Conservation (phyloP, 2,888 invertebrate species). For the Drosophila neotestacea region DNA sequence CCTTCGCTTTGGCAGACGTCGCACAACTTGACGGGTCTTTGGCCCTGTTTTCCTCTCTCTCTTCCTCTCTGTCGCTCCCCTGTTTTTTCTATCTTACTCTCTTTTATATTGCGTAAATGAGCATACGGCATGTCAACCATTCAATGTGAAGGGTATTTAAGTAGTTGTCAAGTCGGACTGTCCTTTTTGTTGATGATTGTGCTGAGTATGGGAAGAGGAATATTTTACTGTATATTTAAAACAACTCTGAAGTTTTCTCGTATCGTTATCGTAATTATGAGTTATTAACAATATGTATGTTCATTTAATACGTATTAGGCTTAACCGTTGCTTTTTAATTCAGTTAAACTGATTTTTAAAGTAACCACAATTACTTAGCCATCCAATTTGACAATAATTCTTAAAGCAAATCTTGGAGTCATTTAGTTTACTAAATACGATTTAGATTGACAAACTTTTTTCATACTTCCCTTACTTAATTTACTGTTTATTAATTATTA, state of each 20-base stretch:
- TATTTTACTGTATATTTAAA: neutral
- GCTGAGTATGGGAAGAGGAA: neutral
- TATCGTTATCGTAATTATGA: too few species aligned
- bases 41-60: neutral
- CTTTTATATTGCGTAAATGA: constrained; percentile 57
- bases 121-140: constrained; percentile 33
- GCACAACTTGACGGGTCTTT: constrained; percentile 54
- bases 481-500: too few species aligned
- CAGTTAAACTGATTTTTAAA: too few species aligned
- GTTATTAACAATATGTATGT: too few species aligned
- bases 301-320: too few species aligned
- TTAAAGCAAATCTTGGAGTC: too few species aligned
- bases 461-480: too few species aligned
- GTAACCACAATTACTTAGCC: too few species aligned
- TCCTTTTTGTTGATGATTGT: neutral
- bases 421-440: too few species aligned
- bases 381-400: too few species aligned
- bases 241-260: neutral
- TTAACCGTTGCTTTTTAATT: too few species aligned
- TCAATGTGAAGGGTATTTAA: constrained; percentile 51
- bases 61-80: neutral
- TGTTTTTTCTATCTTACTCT: neutral
- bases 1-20: constrained; percentile 54
- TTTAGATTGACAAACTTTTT: too few species aligned
- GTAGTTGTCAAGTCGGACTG: constrained; percentile 26